phyloP scores from a whole-genome alignment of 2,888 invertebrate genomes.

The Gari tellinella region DNA sequence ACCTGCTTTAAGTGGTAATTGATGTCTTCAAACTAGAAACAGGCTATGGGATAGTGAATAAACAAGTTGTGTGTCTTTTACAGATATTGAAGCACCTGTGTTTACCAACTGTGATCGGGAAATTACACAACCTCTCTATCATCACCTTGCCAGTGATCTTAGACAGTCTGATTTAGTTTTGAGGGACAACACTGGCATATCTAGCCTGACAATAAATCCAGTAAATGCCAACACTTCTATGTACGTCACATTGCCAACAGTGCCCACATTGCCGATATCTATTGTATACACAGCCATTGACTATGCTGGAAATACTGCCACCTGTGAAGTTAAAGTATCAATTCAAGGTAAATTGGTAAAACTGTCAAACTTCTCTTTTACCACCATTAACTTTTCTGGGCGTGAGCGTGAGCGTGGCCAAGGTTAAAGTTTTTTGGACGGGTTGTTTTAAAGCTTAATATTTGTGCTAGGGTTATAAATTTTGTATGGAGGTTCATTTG shows the following conservation, averaged over 20 bases:
- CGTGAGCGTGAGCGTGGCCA: no score
- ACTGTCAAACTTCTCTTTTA: not conserved
- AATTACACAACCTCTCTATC: slow-evolving; percentile 13
- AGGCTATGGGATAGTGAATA: no score
- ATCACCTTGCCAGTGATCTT: not conserved
- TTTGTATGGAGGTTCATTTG: no score
- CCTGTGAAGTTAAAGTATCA: slow-evolving; percentile 86
- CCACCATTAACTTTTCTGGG: not conserved
- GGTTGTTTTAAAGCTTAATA: no score
- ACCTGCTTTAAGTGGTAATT: no score
- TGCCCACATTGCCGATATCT: no score
- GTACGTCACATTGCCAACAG: slow-evolving; percentile 16
- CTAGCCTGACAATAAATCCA: slow-evolving; percentile 48
- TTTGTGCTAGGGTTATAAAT: no score
- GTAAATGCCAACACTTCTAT: slow-evolving; percentile 50
- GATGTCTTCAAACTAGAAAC: no score
- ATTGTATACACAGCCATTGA: slow-evolving; percentile 99
- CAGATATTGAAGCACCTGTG: slow-evolving; percentile 60
- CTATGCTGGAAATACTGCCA: slow-evolving; percentile 97
- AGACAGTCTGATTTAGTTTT: slow-evolving; percentile 28
- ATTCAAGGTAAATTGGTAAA: slow-evolving; percentile 56
- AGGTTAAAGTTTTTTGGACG: no score
- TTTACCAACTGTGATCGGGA: slow-evolving; percentile 1
- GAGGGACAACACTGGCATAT: slow-evolving; percentile 64
- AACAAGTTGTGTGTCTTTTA: slow-evolving; percentile 1